Base-by-base conservation (phyloP, 2,888 invertebrate genomes). In the Oasisia sp. region DNA sequence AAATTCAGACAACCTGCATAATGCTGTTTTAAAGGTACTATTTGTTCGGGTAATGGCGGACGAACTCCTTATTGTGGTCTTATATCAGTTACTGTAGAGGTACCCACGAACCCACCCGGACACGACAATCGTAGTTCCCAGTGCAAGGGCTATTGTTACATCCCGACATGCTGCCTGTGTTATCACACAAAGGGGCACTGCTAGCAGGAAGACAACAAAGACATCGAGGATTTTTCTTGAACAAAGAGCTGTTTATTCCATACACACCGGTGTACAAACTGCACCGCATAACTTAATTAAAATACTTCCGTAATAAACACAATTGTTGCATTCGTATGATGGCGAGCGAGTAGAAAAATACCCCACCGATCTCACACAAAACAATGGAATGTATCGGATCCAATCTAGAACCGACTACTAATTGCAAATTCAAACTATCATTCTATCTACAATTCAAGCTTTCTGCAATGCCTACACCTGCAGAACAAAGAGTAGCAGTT, bases 161-260 rank as follows among this genome's bases (percentile, higher is more conserved):
- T 14, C 58, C 58, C 12, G 74, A n/a, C 27, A 74, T 14, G 27
- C 5, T 58, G 58, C 58, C 74, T 27, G 74, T n/a, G 74, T 74
- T 74, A 27, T 0, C 74, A 5, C 74, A 74, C 74, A 74, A 19
- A 27, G 7, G 7, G 19, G 27, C n/a, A 27, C 74, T 19, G 7
- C 3, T 2, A 50, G 9, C 50, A 9, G 2, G 27, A 4, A 74
- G 74, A 74, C 27, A 27, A 74, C 74, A 74, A 56, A 56, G n/a
- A 74, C 74, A 74, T 74, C 74, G 74, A 74, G 7, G n/a, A 74
- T 74, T 3, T 74, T 74, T 74, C 74, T 74, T 74, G 74, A 74
- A 74, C 74, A 74, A 74, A 74, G 74, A 74, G 74, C 27, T 74
- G 74, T 74, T 74, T 74, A 74, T 74, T 74, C 74, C 74, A 74